Percentiles rank a stretch among this genome's conserved stretches.
These are phyloP conservation scores for Sebastes schlegelii DNA, from an alignment of 2,113 vertebrate species.

Conservation along the genomic window DNA sequence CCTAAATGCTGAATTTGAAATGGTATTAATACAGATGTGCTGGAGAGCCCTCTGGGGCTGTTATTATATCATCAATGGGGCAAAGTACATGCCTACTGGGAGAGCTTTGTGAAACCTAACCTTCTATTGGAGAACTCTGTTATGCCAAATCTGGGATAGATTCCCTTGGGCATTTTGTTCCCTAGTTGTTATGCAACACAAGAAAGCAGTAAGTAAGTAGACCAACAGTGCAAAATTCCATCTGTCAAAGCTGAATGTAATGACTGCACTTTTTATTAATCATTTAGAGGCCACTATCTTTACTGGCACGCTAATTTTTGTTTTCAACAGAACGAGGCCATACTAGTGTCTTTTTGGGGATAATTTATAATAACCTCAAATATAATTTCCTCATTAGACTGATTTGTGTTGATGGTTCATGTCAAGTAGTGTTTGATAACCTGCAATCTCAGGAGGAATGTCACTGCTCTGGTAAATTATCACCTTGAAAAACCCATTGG, in stretches of 20 bases:
- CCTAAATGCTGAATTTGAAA: conserved; percentile 61
- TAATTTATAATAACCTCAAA: conserved; percentile 23
- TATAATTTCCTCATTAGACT: conserved; percentile 4
- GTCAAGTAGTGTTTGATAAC: conserved; percentile 33
- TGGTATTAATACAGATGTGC: conserved; percentile 62
- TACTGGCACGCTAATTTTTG: background rate
- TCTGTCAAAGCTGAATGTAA: conserved; percentile 47
- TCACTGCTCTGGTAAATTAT: background rate
- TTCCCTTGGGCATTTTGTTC: conserved; percentile 24
- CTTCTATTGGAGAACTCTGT: conserved; percentile 59
- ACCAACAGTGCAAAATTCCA: conserved; percentile 7
- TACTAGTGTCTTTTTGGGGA: background rate
- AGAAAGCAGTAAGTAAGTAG: conserved; percentile 20
- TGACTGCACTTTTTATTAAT: conserved; percentile 34
- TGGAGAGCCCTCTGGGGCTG: conserved; percentile 46
- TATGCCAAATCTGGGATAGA: conserved; percentile 46
- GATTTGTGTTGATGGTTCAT: conserved; percentile 17
- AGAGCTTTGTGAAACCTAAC: conserved; percentile 48
- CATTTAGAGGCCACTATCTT: conserved; percentile 37
- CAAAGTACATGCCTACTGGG: conserved; percentile 49
- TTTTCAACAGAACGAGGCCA: background rate
- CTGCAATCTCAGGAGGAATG: conserved; percentile 10
- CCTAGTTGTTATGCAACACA: conserved; percentile 17
- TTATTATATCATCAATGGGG: conserved; percentile 54
- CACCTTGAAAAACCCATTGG: background rate